These are phyloP conservation scores for Trididemnum clinides DNA, from an alignment of 23 tunicate species.

Conservation along the genomic window DNA sequence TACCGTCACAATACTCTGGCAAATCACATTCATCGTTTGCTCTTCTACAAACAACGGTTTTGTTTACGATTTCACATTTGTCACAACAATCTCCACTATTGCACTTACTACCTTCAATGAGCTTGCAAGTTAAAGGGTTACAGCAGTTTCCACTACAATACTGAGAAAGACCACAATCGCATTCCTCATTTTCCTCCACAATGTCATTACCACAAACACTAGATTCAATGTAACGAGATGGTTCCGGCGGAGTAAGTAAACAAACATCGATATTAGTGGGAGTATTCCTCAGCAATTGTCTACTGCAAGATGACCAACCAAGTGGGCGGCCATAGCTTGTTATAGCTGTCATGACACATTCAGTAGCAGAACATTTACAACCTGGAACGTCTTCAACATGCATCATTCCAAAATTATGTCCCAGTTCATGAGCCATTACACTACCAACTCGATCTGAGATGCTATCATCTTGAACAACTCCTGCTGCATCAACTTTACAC, in stretches of 20 bases:
- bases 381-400: conserved; percentile 68
- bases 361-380: conserved; percentile 45
- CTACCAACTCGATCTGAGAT: no score
- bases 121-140: not conserved
- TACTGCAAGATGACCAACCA: conserved; percentile 84
- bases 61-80: not conserved
- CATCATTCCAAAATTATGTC: conserved; percentile 86
- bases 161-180: no score
- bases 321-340: conserved; percentile 21
- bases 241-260: no score
- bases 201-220: no score
- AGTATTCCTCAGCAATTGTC: conserved; percentile 49
- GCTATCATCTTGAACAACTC: no score
- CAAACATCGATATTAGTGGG: no score
- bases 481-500: no score
- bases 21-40: not conserved
- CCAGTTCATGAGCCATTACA: conserved; percentile 96
- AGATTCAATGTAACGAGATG: no score
- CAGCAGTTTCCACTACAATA: no score
- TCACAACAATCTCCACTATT: not conserved
- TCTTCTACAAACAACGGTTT: not conserved
- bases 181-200: no score
- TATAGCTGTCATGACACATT: conserved; percentile 75
- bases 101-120: not conserved
- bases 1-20: not conserved